Conservation (phyloP, 2,797 vertebrate species). For the Halcyon badia region DNA sequence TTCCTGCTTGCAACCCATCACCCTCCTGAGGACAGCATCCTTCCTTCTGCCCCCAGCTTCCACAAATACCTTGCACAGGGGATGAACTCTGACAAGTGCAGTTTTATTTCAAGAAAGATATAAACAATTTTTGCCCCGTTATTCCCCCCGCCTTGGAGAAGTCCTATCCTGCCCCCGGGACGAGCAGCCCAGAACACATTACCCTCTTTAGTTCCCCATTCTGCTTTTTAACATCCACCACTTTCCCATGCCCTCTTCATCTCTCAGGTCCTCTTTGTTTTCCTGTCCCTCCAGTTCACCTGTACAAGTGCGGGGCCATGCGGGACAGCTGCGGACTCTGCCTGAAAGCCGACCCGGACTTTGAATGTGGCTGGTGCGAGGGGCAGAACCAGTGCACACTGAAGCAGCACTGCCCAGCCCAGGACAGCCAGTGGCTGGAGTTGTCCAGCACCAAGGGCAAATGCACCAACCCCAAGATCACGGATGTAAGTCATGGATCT, state of each 20-base stretch:
- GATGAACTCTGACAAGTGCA: accelerated
- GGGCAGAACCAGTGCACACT: conserved; percentile 92
- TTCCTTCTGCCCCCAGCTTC: neutral
- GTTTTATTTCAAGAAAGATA: neutral
- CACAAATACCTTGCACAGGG: neutral
- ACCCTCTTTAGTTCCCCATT: neutral
- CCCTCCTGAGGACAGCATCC: neutral
- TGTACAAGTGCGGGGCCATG: conserved; percentile 97
- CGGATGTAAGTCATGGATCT: conserved; percentile 84
- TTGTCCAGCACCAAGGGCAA: conserved; percentile 92
- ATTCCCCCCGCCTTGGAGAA: accelerated
- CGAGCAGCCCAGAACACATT: accelerated
- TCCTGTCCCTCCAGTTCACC: conserved; percentile 86
- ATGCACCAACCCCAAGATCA: conserved; percentile 95
- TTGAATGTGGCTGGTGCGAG: conserved; percentile 96
- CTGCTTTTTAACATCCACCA: accelerated
- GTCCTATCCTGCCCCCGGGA: neutral
- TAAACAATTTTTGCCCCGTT: accelerated
- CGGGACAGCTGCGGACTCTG: conserved; percentile 95
- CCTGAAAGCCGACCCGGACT: conserved; percentile 94
- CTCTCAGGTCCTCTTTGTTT: neutral
- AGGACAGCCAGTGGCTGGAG: conserved; percentile 93
- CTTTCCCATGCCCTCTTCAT: accelerated
- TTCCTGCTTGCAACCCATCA: neutral
- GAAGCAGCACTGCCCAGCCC: conserved; percentile 92